Percentiles rank a stretch among this genome's conserved stretches.
phyloP scores from a whole-genome alignment of 2,797 vertebrate species.

The Phaenicophaeus curvirostris region DNA sequence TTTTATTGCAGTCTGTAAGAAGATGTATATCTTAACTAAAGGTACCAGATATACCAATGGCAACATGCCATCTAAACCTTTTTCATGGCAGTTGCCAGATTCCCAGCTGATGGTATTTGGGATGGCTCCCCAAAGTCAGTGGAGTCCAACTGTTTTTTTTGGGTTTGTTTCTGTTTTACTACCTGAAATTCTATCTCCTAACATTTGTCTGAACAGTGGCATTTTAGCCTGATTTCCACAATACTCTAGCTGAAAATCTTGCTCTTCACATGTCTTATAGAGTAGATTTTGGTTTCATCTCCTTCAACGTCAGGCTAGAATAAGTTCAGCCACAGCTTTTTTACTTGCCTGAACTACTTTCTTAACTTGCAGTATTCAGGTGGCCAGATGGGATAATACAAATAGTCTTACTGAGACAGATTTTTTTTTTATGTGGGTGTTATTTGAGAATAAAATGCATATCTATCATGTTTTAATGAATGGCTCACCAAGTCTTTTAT shows the following conservation, averaged over 20 bases:
- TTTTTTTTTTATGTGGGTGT: not conserved
- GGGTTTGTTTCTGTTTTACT: too few relatives aligned
- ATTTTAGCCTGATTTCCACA: not conserved
- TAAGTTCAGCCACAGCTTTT: not conserved
- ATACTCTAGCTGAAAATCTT: not conserved
- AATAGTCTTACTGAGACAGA: not conserved
- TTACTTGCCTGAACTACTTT: not conserved
- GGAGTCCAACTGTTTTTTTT: too few relatives aligned
- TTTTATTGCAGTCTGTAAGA: conserved; percentile 5
- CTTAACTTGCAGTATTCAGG: not conserved
- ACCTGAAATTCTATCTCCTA: too few relatives aligned
- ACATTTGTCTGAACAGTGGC: not conserved
- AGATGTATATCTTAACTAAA: not conserved
- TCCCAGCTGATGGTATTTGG: not conserved
- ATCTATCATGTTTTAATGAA: conserved; percentile 6
- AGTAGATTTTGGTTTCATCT: not conserved
- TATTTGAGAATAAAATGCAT: not conserved
- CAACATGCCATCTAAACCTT: not conserved
- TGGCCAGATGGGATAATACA: not conserved
- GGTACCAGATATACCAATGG: not conserved
- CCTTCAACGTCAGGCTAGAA: not conserved
- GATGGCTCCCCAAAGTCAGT: not conserved
- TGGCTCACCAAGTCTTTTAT: conserved; percentile 64
- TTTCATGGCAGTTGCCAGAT: not conserved
- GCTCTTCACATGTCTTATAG: not conserved